Evolutionary conservation across 92 coral and sea anemone genomes (phyloP).

Genomic region (Pocillopora meandrina): DNA sequence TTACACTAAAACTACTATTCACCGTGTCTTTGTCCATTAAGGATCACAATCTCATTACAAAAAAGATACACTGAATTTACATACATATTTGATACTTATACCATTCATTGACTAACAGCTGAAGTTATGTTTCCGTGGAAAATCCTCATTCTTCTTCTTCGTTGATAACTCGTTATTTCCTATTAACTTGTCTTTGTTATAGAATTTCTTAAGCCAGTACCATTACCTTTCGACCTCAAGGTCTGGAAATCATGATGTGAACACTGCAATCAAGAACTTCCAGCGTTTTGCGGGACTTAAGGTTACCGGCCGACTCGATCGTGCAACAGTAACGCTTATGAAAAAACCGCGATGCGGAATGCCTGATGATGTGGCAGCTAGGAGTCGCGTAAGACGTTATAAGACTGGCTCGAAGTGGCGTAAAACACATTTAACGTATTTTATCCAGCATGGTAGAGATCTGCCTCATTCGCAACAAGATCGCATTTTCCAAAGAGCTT

Average conservation of each 20-base stretch:
- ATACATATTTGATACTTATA: too few relatives aligned
- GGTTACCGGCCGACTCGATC: slow-evolving; percentile 72
- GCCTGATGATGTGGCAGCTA: slow-evolving; percentile 66
- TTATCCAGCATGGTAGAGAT: slow-evolving; percentile 56
- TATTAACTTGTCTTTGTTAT: not conserved
- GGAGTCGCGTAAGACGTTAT: slow-evolving; percentile 55
- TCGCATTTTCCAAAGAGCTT: slow-evolving; percentile 58
- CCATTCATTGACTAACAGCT: too few relatives aligned
- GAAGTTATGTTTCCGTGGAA: too few relatives aligned
- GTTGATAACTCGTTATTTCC: too few relatives aligned
- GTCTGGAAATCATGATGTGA: slow-evolving; percentile 79
- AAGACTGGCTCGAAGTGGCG: slow-evolving; percentile 60
- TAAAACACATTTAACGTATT: slow-evolving; percentile 54
- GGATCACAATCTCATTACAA: too few relatives aligned
- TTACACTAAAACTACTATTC: too few relatives aligned
- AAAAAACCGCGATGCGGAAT: slow-evolving; percentile 76
- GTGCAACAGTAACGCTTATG: slow-evolving; percentile 61
- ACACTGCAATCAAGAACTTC: slow-evolving; percentile 54
- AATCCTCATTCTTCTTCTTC: too few relatives aligned
- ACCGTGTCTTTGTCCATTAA: too few relatives aligned
- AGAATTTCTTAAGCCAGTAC: slow-evolving; percentile 69
- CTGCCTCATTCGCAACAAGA: slow-evolving; percentile 51
- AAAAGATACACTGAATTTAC: too few relatives aligned
- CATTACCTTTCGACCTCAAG: slow-evolving; percentile 73
- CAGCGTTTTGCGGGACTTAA: slow-evolving; percentile 74